Percentiles rank a stretch among this genome's conserved stretches.
These are phyloP conservation scores for Genyomyrus donnyi DNA, from an alignment of 2,113 vertebrate genomes.

Conservation along the genomic window DNA sequence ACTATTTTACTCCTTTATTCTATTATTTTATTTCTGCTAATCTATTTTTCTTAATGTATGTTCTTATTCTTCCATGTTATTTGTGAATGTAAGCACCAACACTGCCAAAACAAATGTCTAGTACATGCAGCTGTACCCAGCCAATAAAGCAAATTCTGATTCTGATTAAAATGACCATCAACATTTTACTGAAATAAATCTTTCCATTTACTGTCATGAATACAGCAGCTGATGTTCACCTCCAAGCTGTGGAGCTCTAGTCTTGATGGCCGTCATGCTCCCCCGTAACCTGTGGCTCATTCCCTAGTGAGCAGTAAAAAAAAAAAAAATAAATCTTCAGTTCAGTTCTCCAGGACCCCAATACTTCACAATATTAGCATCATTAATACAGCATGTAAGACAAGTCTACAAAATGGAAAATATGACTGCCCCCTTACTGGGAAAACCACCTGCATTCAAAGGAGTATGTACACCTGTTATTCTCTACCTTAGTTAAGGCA, in stretches of 20 bases:
- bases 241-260: slow-evolving; percentile 85
- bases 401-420: background rate
- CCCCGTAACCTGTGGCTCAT: slow-evolving; percentile 82
- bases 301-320: slow-evolving; percentile 61
- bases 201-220: background rate
- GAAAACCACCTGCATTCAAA: background rate
- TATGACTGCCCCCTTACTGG: background rate
- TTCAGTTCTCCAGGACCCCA: background rate
- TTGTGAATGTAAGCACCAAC: background rate
- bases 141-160: background rate
- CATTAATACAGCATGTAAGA: background rate
- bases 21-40: background rate
- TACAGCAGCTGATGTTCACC: slow-evolving; percentile 51
- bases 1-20: background rate
- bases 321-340: background rate
- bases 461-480: background rate
- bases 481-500: background rate
- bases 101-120: background rate
- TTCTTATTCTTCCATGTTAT: background rate
- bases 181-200: background rate
- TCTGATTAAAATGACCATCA: background rate
- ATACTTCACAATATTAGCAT: background rate
- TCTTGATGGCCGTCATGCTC: slow-evolving; percentile 82
- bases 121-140: background rate
- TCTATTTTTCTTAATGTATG: background rate